Evolutionary conservation across 2,888 invertebrate genomes (phyloP).

Genomic region (Griposia aprilina): DNA sequence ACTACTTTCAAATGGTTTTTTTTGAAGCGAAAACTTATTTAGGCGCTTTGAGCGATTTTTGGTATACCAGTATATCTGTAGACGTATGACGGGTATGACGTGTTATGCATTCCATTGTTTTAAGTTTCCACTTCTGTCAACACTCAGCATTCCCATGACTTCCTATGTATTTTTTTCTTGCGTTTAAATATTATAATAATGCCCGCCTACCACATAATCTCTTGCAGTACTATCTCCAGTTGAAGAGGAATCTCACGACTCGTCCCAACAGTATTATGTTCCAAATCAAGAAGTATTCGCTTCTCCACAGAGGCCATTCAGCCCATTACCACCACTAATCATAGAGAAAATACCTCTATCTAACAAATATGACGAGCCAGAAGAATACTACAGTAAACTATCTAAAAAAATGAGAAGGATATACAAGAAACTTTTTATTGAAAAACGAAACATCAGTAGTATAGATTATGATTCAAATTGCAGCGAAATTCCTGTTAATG

Average conservation of each 20-base stretch:
- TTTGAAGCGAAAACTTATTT: too few species aligned
- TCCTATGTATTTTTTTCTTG: not conserved
- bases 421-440: constrained; percentile 69
- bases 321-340: constrained; percentile 72
- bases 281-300: constrained; percentile 17
- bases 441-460: constrained; percentile 40
- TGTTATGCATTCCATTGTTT: too few species aligned
- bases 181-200: not conserved
- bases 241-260: constrained; percentile 62
- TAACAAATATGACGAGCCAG: constrained; percentile 70
- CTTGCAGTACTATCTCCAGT: constrained; percentile 70
- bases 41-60: too few species aligned
- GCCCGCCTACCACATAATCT: not conserved
- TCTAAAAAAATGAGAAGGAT: constrained; percentile 64
- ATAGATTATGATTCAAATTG: constrained; percentile 28
- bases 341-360: constrained; percentile 66
- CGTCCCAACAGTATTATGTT: constrained; percentile 2
- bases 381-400: constrained; percentile 69
- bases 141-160: too few species aligned
- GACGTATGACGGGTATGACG: too few species aligned
- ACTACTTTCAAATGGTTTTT: not conserved
- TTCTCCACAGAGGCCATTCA: constrained; percentile 24
- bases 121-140: too few species aligned
- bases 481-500: not conserved
- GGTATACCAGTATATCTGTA: too few species aligned